phyloP scores from a whole-genome alignment of 2,113 vertebrate species.

The Solea senegalensis region DNA sequence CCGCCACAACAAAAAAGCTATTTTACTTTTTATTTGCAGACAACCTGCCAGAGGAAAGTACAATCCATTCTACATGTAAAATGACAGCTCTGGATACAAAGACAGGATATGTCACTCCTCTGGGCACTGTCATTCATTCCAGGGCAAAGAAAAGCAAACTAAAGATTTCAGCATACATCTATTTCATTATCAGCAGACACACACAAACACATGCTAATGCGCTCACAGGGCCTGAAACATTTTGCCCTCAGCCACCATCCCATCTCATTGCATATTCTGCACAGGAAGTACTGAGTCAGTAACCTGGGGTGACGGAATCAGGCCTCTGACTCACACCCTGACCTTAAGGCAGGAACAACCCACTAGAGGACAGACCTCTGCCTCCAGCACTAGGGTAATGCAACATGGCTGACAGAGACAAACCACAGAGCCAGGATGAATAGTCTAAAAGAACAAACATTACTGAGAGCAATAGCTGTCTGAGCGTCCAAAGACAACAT shows the following conservation, averaged over 20 bases:
- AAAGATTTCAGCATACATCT: constrained; percentile 14
- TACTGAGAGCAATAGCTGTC: constrained; percentile 45
- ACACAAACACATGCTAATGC: constrained; percentile 4
- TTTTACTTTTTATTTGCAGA: constrained; percentile 23
- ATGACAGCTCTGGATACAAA: constrained; percentile 30
- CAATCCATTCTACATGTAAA: constrained; percentile 8
- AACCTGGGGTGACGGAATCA: constrained; percentile 78
- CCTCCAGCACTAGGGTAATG: constrained; percentile 57
- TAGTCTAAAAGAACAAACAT: constrained; percentile 53
- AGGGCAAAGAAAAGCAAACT: constrained; percentile 20
- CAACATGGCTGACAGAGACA: constrained; percentile 67
- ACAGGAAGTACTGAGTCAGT: constrained; percentile 72
- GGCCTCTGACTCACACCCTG: constrained; percentile 76
- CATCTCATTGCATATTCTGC: constrained; percentile 68
- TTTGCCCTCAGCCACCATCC: constrained; percentile 62
- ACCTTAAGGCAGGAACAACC: constrained; percentile 67
- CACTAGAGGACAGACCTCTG: constrained; percentile 63
- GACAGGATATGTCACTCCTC: constrained; percentile 34
- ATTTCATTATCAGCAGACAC: constrained; percentile 17
- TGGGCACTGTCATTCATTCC: constrained; percentile 24
- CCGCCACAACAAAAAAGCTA: constrained; percentile 4
- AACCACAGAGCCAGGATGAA: constrained; percentile 43
- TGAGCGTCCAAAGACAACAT: constrained; percentile 8
- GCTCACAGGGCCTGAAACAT: constrained; percentile 39
- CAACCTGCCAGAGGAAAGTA: constrained; percentile 14